Base-by-base conservation (phyloP, 2,113 vertebrate species). In the Suncus etruscus region DNA sequence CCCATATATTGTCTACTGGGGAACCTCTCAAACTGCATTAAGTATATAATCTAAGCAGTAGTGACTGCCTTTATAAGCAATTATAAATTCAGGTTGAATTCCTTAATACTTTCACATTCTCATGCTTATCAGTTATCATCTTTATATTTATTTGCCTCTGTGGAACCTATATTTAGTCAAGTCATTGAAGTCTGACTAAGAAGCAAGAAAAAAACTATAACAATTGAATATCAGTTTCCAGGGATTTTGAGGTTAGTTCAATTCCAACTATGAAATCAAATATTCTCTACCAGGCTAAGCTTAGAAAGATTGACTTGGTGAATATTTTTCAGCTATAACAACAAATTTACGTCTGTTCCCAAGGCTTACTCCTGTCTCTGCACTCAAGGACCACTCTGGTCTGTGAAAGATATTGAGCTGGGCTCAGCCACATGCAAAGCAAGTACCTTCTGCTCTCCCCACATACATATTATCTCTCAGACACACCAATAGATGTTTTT, bases 251-350 rank as follows among this genome's bases (percentile, higher is more conserved):
- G 27, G 66, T 31, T 47, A 90, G 70, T 50, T 88, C 22, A 89
- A 8, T 80, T 11, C 48, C 68, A 78, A 82, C 68, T 83, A 89
- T 70, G 51, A 83, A 91, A 50, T 83, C 11, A 86, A 79, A 86
- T 47, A 14, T 5, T 31, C 39, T 48, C 31, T 31, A 61, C 25
- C 2, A 39, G 32, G 25, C n/a, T 11, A 91, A 92, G 77, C 48
- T 69, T 70, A 73, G 22, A 47, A 72, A 29, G 89, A 66, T 87
- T 31, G 70, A 80, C 4, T 4, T 47, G 11, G 22, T 84, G 66
- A 79, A 58, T 81, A 87, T 63, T 93, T 91, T 73, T 8, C 24
- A 89, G 63, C n/a, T 83, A n/a, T 61, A 87, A 66, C 51, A 73
- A 87, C 3, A 61, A 22, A 73, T 39, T 92, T 54, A 12, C 7